Percentiles rank a stretch among this genome's conserved stretches.
phyloP scores from a whole-genome alignment of 2,113 vertebrate species.

The Laticauda colubrina region DNA sequence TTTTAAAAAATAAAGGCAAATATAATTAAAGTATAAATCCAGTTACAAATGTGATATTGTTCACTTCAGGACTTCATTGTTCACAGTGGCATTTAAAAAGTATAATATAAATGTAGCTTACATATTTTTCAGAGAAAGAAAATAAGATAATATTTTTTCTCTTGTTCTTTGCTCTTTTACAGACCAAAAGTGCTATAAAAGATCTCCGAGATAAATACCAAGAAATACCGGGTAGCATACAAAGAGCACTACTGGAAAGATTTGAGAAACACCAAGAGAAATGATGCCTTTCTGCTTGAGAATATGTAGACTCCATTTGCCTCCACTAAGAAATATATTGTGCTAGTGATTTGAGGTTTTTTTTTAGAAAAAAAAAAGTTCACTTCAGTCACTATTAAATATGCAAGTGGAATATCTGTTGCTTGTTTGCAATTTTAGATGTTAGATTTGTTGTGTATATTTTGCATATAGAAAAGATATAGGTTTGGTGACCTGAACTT shows the following conservation, averaged over 20 bases:
- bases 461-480: not conserved
- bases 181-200: constrained; percentile 85
- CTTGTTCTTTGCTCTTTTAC: constrained; percentile 43
- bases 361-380: not conserved
- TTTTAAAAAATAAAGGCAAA: not conserved
- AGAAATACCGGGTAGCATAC: constrained; percentile 83
- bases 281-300: constrained; percentile 30
- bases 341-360: not conserved
- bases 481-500: not conserved
- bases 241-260: constrained; percentile 80
- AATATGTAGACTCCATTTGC: not conserved
- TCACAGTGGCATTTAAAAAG: not conserved
- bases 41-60: not conserved
- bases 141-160: not conserved
- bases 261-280: constrained; percentile 67
- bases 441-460: not conserved
- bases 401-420: not conserved
- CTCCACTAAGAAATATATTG: not conserved
- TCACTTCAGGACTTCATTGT: not conserved
- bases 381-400: not conserved
- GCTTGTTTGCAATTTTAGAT: not conserved
- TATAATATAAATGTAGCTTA: not conserved
- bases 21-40: not conserved
- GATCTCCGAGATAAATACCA: constrained; percentile 84
- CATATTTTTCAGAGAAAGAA: not conserved